Evolutionary conservation across 1,140 invertebrate genomes (phyloP), one percentile per base, ranked within the genome.

Genomic region (Thrips palmi): DNA sequence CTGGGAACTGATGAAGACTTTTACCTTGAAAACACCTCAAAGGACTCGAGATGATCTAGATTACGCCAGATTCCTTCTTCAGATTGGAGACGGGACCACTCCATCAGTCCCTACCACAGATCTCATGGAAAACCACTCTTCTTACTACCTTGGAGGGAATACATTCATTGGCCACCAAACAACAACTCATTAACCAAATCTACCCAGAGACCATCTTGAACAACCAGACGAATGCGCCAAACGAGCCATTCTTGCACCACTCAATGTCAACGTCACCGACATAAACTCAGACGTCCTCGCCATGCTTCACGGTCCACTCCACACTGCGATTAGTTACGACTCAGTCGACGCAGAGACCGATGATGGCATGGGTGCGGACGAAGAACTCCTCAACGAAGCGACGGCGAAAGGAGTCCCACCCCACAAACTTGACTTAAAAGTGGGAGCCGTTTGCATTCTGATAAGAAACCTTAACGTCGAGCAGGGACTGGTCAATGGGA

Each of bases 381-480:
- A 4, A 5, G 18, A 21, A 6, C 12, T 39, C 20, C n/a, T 32
- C 4, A n/a, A 39, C n/a, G 11, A 31, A 11, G 20, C 18, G 10
- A 4, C 14, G 17, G 12, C n/a, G 14, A 24, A 15, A 8, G 22
- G 32, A 10, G 22, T 25, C 8, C 37, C 37, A 37, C 44, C 45
- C 14, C 53, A 58, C 37, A 42, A 47, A 33, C 37, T 60, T 5
- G 17, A 40, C 47, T 47, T 62, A 40, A 62, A 57, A 48, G 30
- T 56, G 17, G 53, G 52, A 15, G 37, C 45, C 5, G 44, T 49
- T 10, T 51, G 63, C 19, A 61, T 63, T 24, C 32, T 63, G 25
- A 40, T 63, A 2, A 41, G 49, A 35, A 57, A 56, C 43, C 43
- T 53, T 32, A 52, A 53, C 30, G 28, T 38, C 22, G 25, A 11